Conservation (phyloP, 2,888 invertebrate genomes). For the Mylabris sibirica region DNA sequence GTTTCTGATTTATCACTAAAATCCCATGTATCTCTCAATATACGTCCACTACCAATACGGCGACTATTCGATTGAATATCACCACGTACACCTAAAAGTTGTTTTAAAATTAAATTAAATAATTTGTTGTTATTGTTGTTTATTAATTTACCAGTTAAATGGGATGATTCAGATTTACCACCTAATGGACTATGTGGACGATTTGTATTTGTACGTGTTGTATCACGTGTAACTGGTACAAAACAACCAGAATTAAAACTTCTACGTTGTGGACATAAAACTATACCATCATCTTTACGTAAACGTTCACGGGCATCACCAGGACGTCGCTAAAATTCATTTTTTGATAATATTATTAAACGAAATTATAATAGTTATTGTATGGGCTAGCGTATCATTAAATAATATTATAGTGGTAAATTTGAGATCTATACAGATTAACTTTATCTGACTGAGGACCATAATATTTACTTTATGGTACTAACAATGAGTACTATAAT, state of each 20-base stretch:
- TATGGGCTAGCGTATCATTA: no score
- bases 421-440: no score
- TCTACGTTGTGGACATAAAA: conserved; percentile 84
- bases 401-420: no score
- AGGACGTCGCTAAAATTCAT: conserved; percentile 65
- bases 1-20: conserved; percentile 44
- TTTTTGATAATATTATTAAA: no score
- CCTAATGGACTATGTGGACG: conserved; percentile 50
- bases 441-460: no score
- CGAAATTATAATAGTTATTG: no score
- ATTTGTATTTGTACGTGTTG: conserved; percentile 40
- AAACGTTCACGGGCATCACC: conserved; percentile 78
- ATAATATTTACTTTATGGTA: no score
- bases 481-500: no score
- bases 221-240: conserved; percentile 66
- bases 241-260: conserved; percentile 90
- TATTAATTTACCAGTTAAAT: not conserved
- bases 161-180: not conserved
- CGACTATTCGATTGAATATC: conserved; percentile 56
- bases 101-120: no score
- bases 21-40: conserved; percentile 65
- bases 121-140: no score
- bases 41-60: conserved; percentile 87
- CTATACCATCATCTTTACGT: conserved; percentile 84
- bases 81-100: conserved; percentile 40